Evolutionary conservation across 1,140 invertebrate species (phyloP).

Genomic region (Parapsyche elsis): DNA sequence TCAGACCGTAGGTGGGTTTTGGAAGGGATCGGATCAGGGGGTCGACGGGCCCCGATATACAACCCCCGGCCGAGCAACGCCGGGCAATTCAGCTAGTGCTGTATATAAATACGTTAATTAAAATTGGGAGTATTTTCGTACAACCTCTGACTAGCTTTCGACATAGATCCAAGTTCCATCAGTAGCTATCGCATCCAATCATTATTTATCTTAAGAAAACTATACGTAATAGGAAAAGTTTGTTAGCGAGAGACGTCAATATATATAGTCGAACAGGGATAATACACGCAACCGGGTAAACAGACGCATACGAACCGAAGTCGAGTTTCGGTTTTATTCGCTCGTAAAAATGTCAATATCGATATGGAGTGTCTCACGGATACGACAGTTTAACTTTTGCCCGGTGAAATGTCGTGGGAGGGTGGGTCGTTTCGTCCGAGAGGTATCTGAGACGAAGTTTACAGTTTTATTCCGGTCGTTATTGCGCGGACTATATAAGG

Average conservation of each 20-base stretch:
- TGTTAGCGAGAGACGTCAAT: not conserved
- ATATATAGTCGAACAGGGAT: not conserved
- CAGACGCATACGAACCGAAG: not conserved
- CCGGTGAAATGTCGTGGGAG: not conserved
- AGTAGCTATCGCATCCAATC: not conserved
- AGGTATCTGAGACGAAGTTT: not conserved
- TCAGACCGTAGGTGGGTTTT: too few species aligned
- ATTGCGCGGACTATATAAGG: not conserved
- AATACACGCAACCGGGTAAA: not conserved
- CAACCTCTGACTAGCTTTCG: too few species aligned
- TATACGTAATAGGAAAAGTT: not conserved
- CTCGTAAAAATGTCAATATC: constrained; percentile 38
- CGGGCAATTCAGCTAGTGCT: too few species aligned
- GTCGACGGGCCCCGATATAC: too few species aligned
- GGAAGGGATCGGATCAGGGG: too few species aligned
- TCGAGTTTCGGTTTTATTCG: not conserved
- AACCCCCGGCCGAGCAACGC: too few species aligned
- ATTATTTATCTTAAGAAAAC: constrained; percentile 8
- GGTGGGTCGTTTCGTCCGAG: too few species aligned
- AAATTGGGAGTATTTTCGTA: too few species aligned
- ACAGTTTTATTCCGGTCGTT: constrained; percentile 25
- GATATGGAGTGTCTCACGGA: constrained; percentile 1
- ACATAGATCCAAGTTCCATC: not conserved
- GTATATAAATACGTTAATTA: too few species aligned
- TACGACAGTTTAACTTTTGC: constrained; percentile 33